Percentiles rank a stretch among this genome's conserved stretches.
Conservation (phyloP, 2,888 invertebrate species). For the Dysmachus trigonus region DNA sequence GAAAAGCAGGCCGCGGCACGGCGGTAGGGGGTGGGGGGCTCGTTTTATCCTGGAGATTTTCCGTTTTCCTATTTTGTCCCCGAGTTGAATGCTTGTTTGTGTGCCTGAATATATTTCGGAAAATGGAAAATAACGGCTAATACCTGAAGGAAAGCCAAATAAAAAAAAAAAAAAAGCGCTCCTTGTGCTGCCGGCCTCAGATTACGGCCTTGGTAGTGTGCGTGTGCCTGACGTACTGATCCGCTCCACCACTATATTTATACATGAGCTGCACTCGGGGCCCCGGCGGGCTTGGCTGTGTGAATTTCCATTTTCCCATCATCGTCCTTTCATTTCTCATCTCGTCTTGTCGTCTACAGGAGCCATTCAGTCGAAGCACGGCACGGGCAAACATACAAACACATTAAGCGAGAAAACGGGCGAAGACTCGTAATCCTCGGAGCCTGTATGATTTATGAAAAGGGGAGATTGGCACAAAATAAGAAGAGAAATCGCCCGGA, state of each 20-base stretch:
- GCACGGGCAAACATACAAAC: constrained; percentile 21
- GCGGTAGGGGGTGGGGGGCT: not conserved
- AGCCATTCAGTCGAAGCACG: constrained; percentile 33
- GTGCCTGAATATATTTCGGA: constrained; percentile 32
- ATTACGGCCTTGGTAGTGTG: not conserved
- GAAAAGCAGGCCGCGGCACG: not conserved
- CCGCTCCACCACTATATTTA: not conserved
- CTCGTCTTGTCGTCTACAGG: constrained; percentile 33
- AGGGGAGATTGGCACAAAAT: constrained; percentile 43
- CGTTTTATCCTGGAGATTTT: constrained; percentile 41
- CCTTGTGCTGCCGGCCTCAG: constrained; percentile 22
- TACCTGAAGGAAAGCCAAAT: constrained; percentile 32
- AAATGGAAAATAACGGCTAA: constrained; percentile 38
- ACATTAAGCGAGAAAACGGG: constrained; percentile 19
- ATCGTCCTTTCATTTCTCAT: constrained; percentile 44
- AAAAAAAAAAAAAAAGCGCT: constrained; percentile 37
- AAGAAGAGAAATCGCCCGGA: constrained; percentile 22
- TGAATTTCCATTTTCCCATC: constrained; percentile 37
- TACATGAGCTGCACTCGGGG: constrained; percentile 16
- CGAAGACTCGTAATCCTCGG: constrained; percentile 26
- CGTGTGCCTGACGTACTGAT: not conserved
- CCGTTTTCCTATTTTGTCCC: constrained; percentile 30
- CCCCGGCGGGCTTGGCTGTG: not conserved
- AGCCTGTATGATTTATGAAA: constrained; percentile 44
- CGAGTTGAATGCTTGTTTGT: constrained; percentile 33